Evolutionary conservation across 2,888 invertebrate genomes (phyloP).

Genomic region (Hypolimnas misippus): DNA sequence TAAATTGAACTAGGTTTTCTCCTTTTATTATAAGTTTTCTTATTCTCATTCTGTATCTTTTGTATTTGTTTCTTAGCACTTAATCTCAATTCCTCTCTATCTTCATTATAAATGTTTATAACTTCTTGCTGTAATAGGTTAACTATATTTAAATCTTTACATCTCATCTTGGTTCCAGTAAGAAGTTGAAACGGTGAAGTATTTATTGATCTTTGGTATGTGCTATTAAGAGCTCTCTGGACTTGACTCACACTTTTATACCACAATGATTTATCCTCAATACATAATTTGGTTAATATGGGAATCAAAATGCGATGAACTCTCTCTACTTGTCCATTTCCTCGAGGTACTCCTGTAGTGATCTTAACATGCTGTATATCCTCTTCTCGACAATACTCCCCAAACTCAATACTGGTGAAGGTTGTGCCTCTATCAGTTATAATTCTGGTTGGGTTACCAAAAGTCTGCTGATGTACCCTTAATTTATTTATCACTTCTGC

Average conservation of each 20-base stretch:
- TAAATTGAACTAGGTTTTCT: constrained; percentile 26
- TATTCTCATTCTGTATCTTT: constrained; percentile 38
- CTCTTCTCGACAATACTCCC: constrained; percentile 52
- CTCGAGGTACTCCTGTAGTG: constrained; percentile 52
- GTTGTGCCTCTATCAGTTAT: constrained; percentile 57
- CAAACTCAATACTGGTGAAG: constrained; percentile 55
- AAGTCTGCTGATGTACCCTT: constrained; percentile 43
- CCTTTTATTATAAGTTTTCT: constrained; percentile 29
- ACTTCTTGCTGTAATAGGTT: constrained; percentile 47
- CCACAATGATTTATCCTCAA: constrained; percentile 24
- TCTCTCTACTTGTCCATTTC: constrained; percentile 54
- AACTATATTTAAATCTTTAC: constrained; percentile 32
- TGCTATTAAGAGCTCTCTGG: constrained; percentile 43
- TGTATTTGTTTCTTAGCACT: background rate
- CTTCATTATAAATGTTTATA: constrained; percentile 44
- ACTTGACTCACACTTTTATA: constrained; percentile 32
- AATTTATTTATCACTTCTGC: constrained; percentile 52
- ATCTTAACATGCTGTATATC: constrained; percentile 51
- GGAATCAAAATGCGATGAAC: constrained; percentile 28
- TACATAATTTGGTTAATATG: constrained; percentile 34
- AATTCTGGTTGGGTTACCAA: constrained; percentile 56
- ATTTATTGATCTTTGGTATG: constrained; percentile 38
- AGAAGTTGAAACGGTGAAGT: constrained; percentile 39
- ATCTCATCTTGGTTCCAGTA: constrained; percentile 40
- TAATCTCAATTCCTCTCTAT: constrained; percentile 46